Conservation (phyloP, 2,888 invertebrate genomes). For the Drosophila ustulata region DNA sequence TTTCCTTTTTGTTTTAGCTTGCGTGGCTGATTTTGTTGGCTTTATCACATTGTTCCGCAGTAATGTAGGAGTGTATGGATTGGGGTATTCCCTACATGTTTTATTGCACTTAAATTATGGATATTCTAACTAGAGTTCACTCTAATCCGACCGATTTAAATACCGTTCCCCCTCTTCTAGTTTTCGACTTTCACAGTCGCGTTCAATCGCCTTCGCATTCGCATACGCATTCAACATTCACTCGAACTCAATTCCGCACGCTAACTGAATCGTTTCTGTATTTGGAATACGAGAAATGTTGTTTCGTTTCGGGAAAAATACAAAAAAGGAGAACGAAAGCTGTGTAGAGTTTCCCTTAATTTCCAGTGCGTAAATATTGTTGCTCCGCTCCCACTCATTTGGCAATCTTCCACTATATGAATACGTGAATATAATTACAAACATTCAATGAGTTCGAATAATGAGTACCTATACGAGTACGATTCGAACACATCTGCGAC, state of each 20-base stretch:
- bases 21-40: constrained; percentile 41
- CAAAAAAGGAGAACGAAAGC: constrained; percentile 16
- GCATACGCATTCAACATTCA: constrained; percentile 47
- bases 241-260: constrained; percentile 76
- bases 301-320: constrained; percentile 60
- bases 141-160: constrained; percentile 33
- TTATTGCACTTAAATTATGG: constrained; percentile 20
- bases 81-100: constrained; percentile 12
- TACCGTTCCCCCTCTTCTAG: constrained; percentile 25
- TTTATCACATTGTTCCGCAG: constrained; percentile 29
- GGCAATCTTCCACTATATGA: constrained; percentile 22
- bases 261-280: constrained; percentile 81
- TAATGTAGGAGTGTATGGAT: neutral
- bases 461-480: constrained; percentile 30
- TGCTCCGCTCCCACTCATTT: constrained; percentile 36
- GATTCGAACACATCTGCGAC: constrained; percentile 42
- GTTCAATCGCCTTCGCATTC: constrained; percentile 6
- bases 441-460: constrained; percentile 44
- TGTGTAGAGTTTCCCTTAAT: constrained; percentile 74
- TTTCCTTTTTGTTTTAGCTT: constrained; percentile 22
- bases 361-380: constrained; percentile 79
- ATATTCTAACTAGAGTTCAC: constrained; percentile 34
- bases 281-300: constrained; percentile 72
- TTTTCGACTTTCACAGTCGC: constrained; percentile 21
- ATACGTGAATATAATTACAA: constrained; percentile 29